Base-by-base conservation (phyloP, 1,140 invertebrate species). In the Sesamia nonagrioides region DNA sequence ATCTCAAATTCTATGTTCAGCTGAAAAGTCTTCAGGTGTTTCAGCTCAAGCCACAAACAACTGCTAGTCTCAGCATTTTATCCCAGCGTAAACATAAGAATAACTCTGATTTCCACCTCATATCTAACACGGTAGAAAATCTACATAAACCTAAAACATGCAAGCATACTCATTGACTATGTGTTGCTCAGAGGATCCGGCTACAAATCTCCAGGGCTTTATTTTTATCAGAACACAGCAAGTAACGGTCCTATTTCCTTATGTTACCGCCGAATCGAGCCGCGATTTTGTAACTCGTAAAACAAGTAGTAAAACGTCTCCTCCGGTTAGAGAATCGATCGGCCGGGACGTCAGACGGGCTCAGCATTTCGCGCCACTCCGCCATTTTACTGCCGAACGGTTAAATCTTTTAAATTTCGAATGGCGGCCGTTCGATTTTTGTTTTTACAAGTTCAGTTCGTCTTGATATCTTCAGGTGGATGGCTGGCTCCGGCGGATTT, bases 371-470 rank as follows among this genome's bases (percentile, higher is more conserved):
- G 69, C 75, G 77, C 68, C 48, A 63, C 66, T 79, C 73, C 81
- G 82, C 76, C 76, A 80, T 88, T 89, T 89, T 89, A 89, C 83
- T 77, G 79, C 82, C 73, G 68, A 52, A 76, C 52, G 69, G 82
- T 77, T 80, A 82, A 83, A 88, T 85, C 85, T 89, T 88, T 89
- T 89, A 89, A 89, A 89, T 86, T 88, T 86, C 68, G 54, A 87
- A 86, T 87, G 86, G 73, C 54, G 61, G 33, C 27, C 60, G 69
- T 77, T 68, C 52, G 80, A 48, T 78, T 80, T 66, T 83, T 48
- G 42, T 66, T 80, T 72, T 72, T 77, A 80, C 42, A 68, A 61
- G 21, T 75, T 75, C 73, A 75, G 40, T 75, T 75, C 73, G 73
- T 75, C 73, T 75, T 61, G 42, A 63, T 63, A 50, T 35, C 27